Evolutionary conservation across 2,113 vertebrate genomes (phyloP), one percentile per base, ranked within the genome.

Genomic region (Rhea pennata): DNA sequence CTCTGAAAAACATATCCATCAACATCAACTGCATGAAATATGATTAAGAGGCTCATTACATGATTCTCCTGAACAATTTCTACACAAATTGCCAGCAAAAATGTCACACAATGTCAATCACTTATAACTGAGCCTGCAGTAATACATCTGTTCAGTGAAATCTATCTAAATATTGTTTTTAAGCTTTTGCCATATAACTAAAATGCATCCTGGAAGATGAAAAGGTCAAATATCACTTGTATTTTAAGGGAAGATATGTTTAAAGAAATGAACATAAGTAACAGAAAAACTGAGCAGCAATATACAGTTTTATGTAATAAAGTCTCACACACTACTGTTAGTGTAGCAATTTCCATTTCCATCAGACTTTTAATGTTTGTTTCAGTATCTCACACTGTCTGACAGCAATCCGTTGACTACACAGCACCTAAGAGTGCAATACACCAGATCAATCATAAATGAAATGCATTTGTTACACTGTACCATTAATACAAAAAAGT

Each of bases 1-100:
- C 65, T 56, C 85, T 81, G 90, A 88, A 96, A 96, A 97, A 90
- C 54, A 84, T 17, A 96, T 93, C 90, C 84, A 88, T 94, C 95
- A 90, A 94, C 82, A 96, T 12, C 77, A 87, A 72, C 10, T 46
- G 56, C 73, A 61, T 64, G 33, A 92, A 91, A 88, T 84, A 84
- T 82, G 90, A 96, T 96, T 96, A 90, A 94, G 73, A 93, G 77
- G 70, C 84, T 94, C 66, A 79, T 96, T 92, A 96, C 15, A 58
- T 7, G 51, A 92, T 71, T 87, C 74, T 92, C 82, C 84, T 89
- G 70, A 79, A 82, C 70, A 92, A 82, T 58, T 93, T 92, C 80
- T 62, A 77, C n/a, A 94, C 54, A 92, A 96, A 96, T 87, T 89
- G 66, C 58, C 62, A 73, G 29, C 39, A 74, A 94, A 96, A 96